Percentiles rank a stretch among this genome's conserved stretches.
These are phyloP conservation scores for Eulithis testata DNA, from an alignment of 2,888 invertebrate genomes.

Conservation along the genomic window DNA sequence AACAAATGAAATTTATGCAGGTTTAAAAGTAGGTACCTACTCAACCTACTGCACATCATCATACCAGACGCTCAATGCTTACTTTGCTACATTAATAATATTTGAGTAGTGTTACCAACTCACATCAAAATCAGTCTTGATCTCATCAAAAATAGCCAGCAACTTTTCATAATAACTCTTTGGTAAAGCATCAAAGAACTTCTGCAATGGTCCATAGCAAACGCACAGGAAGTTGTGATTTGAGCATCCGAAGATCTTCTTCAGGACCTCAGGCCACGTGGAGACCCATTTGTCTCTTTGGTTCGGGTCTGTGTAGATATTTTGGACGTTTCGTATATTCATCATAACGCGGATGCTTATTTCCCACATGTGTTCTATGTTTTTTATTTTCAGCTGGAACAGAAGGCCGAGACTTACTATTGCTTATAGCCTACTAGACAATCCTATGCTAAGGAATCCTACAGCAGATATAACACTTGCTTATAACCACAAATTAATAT, in stretches of 20 bases:
- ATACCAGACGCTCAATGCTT: too few relatives aligned
- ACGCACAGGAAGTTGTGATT: conserved; percentile 88
- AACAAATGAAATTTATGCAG: too few relatives aligned
- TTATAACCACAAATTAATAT: too few relatives aligned
- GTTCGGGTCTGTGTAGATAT: conserved; percentile 87
- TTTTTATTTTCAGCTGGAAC: conserved; percentile 84
- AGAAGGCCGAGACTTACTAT: not conserved
- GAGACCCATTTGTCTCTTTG: conserved; percentile 85
- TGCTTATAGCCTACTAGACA: too few relatives aligned
- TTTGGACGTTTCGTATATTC: conserved; percentile 86
- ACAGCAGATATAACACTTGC: too few relatives aligned
- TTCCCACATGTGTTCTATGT: conserved; percentile 87
- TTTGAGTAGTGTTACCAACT: conserved; percentile 24
- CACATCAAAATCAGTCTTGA: conserved; percentile 86
- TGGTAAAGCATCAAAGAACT: conserved; percentile 84
- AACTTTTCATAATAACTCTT: conserved; percentile 82
- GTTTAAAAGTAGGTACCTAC: too few relatives aligned
- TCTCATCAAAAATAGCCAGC: conserved; percentile 78
- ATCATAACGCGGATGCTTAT: conserved; percentile 85
- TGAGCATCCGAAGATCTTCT: conserved; percentile 86
- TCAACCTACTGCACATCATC: too few relatives aligned
- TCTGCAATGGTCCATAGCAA: conserved; percentile 85
- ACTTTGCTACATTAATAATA: too few relatives aligned
- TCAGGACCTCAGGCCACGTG: conserved; percentile 86
- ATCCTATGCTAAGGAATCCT: too few relatives aligned